phyloP scores from a whole-genome alignment of 2,797 vertebrate species.

The Pyrocephalus nanus region DNA sequence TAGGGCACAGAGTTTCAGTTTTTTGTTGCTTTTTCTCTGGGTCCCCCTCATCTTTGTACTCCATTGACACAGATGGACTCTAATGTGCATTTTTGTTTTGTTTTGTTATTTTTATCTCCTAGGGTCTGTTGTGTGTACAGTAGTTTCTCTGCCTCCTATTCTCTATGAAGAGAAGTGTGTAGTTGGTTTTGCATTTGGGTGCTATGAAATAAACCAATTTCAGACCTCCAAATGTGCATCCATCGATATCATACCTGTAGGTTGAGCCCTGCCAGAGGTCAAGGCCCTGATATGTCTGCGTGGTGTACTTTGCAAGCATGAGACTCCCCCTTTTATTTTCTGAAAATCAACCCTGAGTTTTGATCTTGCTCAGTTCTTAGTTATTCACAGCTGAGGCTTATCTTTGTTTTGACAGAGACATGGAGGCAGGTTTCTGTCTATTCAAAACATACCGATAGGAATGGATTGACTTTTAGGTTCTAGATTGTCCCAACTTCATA shows the following conservation, averaged over 20 bases:
- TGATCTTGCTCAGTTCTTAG: neutral
- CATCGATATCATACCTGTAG: neutral
- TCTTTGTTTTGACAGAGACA: neutral
- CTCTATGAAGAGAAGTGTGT: neutral
- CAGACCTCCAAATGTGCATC: neutral
- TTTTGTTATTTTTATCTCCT: neutral
- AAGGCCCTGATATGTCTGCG: neutral
- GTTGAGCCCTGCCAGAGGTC: neutral
- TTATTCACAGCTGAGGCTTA: neutral
- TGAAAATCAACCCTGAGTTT: neutral
- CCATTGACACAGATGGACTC: neutral
- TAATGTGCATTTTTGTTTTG: neutral
- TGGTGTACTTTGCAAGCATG: neutral
- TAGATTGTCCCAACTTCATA: neutral
- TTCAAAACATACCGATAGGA: neutral
- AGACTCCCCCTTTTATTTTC: neutral
- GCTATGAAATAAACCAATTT: neutral
- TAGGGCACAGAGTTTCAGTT: neutral
- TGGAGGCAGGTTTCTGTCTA: neutral
- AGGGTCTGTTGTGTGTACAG: neutral
- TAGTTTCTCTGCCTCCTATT: neutral
- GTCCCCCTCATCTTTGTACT: neutral
- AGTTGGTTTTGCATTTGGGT: neutral
- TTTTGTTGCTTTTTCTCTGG: neutral
- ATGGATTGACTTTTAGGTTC: neutral